Percentiles rank a stretch among this genome's conserved stretches.
Evolutionary conservation across 2,888 invertebrate species (phyloP).

Genomic region (Catonia carolina): DNA sequence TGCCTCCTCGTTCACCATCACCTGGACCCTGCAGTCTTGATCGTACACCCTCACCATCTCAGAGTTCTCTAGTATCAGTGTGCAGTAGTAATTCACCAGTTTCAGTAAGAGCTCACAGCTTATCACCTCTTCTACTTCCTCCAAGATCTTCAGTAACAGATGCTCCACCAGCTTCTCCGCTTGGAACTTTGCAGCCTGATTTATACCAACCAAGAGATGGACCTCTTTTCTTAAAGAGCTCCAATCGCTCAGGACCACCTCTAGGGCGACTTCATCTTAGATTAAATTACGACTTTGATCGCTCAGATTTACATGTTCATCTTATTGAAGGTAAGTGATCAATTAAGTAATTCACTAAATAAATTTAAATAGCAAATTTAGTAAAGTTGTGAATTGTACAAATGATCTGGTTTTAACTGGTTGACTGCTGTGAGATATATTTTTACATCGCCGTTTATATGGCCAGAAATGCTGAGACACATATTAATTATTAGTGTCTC

Average conservation of each 20-base stretch:
- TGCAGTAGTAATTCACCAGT: constrained; percentile 41
- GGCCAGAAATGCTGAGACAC: too few species aligned
- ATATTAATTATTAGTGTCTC: too few species aligned
- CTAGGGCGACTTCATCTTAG: constrained; percentile 78
- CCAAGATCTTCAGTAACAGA: constrained; percentile 40
- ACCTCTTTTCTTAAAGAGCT: constrained; percentile 62
- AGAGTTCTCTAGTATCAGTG: constrained; percentile 21
- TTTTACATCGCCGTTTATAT: too few species aligned
- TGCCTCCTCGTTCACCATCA: constrained; percentile 20
- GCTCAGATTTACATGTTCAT: constrained; percentile 85
- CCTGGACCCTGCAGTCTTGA: constrained; percentile 12
- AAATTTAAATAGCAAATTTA: too few species aligned
- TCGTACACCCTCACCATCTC: constrained; percentile 22
- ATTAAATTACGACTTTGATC: constrained; percentile 81
- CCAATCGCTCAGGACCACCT: constrained; percentile 50
- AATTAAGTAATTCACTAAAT: neutral
- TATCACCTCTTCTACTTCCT: constrained; percentile 37
- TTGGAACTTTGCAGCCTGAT: constrained; percentile 82
- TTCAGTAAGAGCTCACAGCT: constrained; percentile 44
- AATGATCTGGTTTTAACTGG: too few species aligned
- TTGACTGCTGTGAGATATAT: too few species aligned
- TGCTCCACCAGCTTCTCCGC: constrained; percentile 51
- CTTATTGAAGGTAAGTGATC: constrained; percentile 69
- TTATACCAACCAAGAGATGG: constrained; percentile 75
- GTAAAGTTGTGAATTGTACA: too few species aligned